These are phyloP conservation scores for Myodes glareolus DNA, from an alignment of 2,113 vertebrate species.

Conservation along the genomic window DNA sequence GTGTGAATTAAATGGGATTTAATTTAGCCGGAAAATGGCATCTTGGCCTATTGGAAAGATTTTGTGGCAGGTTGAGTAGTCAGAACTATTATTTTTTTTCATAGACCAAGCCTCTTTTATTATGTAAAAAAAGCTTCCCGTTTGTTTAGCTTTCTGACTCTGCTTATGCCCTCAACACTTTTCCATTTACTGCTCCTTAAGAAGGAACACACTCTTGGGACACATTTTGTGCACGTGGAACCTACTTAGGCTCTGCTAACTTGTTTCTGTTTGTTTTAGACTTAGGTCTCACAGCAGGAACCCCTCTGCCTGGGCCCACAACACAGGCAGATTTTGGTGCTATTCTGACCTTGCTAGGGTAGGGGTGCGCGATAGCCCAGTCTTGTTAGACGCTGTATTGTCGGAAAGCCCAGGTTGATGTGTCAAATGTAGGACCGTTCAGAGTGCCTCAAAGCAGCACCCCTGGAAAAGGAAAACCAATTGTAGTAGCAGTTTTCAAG, in stretches of 20 bases:
- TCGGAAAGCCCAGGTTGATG: no score
- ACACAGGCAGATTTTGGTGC: background rate
- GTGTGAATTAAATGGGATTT: background rate
- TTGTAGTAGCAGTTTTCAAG: background rate
- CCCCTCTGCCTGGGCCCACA: background rate
- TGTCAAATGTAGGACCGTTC: background rate
- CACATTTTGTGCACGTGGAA: background rate
- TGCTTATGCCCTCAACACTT: background rate
- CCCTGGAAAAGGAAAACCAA: background rate
- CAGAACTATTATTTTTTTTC: background rate
- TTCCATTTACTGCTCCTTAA: background rate
- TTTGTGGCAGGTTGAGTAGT: background rate
- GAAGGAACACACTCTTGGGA: background rate
- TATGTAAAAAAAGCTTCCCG: background rate
- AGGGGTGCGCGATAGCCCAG: background rate
- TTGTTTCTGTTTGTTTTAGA: background rate
- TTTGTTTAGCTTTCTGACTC: background rate
- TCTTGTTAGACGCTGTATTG: background rate
- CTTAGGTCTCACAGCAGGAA: background rate
- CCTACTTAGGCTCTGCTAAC: background rate
- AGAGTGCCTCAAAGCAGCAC: background rate
- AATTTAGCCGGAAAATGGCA: background rate
- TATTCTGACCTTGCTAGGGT: background rate
- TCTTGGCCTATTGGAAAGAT: background rate
- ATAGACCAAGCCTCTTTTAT: background rate